These are phyloP conservation scores for Euwallacea similis DNA, from an alignment of 1,140 invertebrate genomes.

Conservation along the genomic window DNA sequence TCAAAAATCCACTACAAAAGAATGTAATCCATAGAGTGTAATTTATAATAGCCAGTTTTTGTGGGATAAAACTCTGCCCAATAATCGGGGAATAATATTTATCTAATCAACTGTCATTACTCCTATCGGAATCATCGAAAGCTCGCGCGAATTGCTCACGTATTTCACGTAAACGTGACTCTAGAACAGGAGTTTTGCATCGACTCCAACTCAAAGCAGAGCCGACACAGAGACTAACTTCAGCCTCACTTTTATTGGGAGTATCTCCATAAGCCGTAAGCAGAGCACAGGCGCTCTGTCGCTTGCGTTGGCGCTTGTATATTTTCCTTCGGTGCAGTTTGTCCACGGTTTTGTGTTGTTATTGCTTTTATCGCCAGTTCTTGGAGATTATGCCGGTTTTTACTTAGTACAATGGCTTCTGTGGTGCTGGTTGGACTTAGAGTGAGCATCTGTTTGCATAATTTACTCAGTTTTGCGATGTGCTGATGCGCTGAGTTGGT, in stretches of 20 bases:
- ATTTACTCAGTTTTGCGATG: conserved; percentile 1
- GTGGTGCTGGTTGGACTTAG: not conserved
- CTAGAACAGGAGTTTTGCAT: not conserved
- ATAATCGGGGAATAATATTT: too few species aligned
- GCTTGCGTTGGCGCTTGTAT: conserved; percentile 33
- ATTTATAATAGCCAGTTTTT: not conserved
- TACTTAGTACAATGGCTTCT: conserved; percentile 12
- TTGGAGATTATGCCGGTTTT: conserved; percentile 28
- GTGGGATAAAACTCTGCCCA: too few species aligned
- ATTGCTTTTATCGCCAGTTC: conserved; percentile 31
- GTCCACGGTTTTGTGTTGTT: conserved; percentile 29
- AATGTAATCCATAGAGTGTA: not conserved
- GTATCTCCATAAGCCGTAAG: conserved; percentile 18
- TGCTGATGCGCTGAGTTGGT: too few species aligned
- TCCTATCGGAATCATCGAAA: not conserved
- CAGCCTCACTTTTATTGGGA: conserved; percentile 30
- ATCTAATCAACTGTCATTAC: not conserved
- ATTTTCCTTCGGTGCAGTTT: conserved; percentile 28
- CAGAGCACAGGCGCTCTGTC: conserved; percentile 31
- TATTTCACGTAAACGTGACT: conserved; percentile 11
- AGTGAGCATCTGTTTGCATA: not conserved
- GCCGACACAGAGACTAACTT: conserved; percentile 24
- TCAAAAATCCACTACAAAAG: not conserved
- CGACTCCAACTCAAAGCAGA: not conserved
- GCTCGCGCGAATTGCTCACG: conserved; percentile 2